A percentile compares a stretch with the other conserved stretches of the same genome.
Evolutionary conservation across 2,888 invertebrate species (phyloP).

Genomic region (Eilema griseolum): DNA sequence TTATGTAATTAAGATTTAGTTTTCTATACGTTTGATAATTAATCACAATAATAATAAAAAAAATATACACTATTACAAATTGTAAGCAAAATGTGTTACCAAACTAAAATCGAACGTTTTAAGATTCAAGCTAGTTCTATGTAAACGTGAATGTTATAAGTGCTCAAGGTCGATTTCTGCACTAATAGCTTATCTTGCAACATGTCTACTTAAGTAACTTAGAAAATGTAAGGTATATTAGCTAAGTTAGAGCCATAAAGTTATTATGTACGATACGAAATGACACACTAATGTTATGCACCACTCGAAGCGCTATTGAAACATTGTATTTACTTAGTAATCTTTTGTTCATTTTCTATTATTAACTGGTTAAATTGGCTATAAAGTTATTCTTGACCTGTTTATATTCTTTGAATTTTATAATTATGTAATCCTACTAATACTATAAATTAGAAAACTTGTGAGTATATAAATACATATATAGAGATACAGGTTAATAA

Average conservation of each 20-base stretch:
- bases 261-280: conserved; percentile 2
- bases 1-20: too few species aligned
- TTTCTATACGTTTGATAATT: too few species aligned
- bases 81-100: conserved; percentile 32
- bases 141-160: conserved; percentile 54
- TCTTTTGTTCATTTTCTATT: background rate
- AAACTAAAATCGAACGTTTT: conserved; percentile 39
- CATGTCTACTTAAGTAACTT: conserved; percentile 34
- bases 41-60: background rate
- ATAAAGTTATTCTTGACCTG: background rate
- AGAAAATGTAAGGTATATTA: conserved; percentile 10
- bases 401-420: background rate
- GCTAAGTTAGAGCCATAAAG: background rate
- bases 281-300: background rate
- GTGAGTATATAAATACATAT: background rate
- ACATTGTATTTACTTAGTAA: conserved; percentile 1
- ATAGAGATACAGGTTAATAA: too few species aligned
- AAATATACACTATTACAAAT: background rate
- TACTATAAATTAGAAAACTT: background rate
- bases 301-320: background rate
- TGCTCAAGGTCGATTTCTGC: conserved; percentile 55
- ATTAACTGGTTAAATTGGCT: background rate
- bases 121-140: conserved; percentile 44
- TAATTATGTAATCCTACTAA: background rate
- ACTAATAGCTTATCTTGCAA: conserved; percentile 52